Evolutionary conservation across 2,888 invertebrate species (phyloP), one percentile per base, ranked within the genome.

Genomic region (Rhagium mordax): DNA sequence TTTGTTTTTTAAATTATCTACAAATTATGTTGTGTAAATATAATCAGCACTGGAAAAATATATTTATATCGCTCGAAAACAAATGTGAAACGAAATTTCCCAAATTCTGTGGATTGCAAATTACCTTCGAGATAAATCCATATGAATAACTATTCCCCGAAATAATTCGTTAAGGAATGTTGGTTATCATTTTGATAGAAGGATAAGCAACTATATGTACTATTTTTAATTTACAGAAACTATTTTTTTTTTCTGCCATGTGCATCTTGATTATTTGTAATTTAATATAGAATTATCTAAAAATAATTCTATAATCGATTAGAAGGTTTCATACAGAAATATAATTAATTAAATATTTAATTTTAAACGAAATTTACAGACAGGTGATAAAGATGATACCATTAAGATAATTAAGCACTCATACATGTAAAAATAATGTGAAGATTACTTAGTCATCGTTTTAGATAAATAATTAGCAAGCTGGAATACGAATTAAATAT

Each of bases 1-100:
- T 33, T 33, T 33, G 33, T 61, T 61, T 61, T 61, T 61, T 61
- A 47, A 41, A 21, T 47, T 41, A 47, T 61, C 61, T 47, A 18
- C 16, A 10, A 47, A 47, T 48, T 48, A 21, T 18, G 10, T 53
- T 65, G 65, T 29, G 65, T 7, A 65, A 65, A n/a, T 8, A 27
- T 53, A 29, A 53, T 27, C 29, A n/a, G 7, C 13, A 59, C 4
- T 10, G 51, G 51, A 49, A 29, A 65, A 65, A 65, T 33, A 65
- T 65, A 65, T 65, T 65, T 51, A 53, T 29, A n/a, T 51, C 3
- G 10, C 21, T 18, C 3, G 51, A 33, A 65, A 65, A 65, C 18
- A 51, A 49, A 53, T 53, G 20, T 20, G 27, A 10, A 51, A 65
- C 29, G 16, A 29, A 65, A 65, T 49, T 51, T 57, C 48, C 65